These are phyloP conservation scores for Malacoraja senta DNA, from an alignment of 2,797 vertebrate genomes.

Conservation along the genomic window DNA sequence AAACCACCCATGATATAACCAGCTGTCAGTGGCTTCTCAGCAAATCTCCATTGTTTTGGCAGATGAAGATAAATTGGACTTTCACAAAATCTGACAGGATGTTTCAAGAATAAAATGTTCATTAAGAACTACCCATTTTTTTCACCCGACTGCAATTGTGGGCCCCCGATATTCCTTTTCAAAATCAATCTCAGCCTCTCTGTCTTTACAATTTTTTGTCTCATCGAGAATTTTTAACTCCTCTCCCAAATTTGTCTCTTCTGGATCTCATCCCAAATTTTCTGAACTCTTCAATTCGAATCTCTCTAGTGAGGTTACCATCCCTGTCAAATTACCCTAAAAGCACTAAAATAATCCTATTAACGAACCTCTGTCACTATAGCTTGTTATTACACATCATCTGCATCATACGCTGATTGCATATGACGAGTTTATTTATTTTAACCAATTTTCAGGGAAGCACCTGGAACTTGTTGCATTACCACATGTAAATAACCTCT, in stretches of 20 bases:
- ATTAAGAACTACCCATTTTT: background rate
- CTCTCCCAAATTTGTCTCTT: background rate
- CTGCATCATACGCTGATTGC: background rate
- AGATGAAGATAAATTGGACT: background rate
- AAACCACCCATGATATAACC: background rate
- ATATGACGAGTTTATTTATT: background rate
- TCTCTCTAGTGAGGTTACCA: background rate
- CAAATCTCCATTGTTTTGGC: background rate
- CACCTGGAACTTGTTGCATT: background rate
- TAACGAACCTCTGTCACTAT: background rate
- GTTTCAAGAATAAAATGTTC: background rate
- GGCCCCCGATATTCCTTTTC: background rate
- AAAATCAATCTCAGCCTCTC: background rate
- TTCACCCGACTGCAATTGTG: background rate
- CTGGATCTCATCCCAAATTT: background rate
- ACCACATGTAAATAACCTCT: background rate
- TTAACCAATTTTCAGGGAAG: background rate
- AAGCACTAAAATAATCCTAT: background rate
- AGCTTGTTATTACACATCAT: background rate
- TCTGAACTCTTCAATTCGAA: background rate
- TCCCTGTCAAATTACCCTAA: background rate
- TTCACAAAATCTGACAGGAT: background rate
- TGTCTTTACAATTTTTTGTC: background rate
- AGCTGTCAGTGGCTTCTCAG: background rate
- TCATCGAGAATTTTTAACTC: background rate